Conservation (phyloP, 1,140 invertebrate species). For the Cyrtorhinus lividipennis region DNA sequence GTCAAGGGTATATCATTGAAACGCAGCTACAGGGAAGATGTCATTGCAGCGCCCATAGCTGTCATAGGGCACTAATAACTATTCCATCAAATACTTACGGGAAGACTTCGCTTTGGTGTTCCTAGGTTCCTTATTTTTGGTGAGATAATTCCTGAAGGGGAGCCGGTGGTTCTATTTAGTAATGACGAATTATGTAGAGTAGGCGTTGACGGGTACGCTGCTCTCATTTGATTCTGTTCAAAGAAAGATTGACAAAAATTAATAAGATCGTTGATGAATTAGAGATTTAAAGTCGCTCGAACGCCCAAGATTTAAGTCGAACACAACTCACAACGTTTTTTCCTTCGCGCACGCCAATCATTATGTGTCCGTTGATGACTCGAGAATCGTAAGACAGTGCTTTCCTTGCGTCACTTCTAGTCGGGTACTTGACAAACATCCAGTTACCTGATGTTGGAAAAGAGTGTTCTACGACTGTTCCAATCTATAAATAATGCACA, state of each 20-base stretch:
- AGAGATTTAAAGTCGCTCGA: too few relatives aligned
- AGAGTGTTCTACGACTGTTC: neutral
- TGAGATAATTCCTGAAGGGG: neutral
- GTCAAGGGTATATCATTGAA: too few relatives aligned
- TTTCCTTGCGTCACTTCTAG: neutral
- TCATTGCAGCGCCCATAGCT: too few relatives aligned
- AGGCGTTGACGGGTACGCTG: neutral
- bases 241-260: too few relatives aligned
- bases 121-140: slow-evolving; percentile 6
- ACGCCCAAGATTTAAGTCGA: too few relatives aligned
- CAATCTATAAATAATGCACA: neutral
- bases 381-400: neutral
- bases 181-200: neutral
- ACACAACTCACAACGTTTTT: slow-evolving; percentile 12
- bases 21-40: too few relatives aligned
- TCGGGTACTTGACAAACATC: slow-evolving; percentile 4
- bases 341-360: slow-evolving; percentile 2
- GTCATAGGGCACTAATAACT: too few relatives aligned
- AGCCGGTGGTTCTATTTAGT: neutral
- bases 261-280: too few relatives aligned
- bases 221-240: slow-evolving; percentile 8
- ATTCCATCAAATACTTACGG: too few relatives aligned
- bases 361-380: slow-evolving; percentile 7
- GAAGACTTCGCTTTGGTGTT: neutral
- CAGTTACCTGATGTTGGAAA: slow-evolving; percentile 9